Evolutionary conservation across 2,797 vertebrate genomes (phyloP).

Genomic region (Enteromius thamalakanensis): DNA sequence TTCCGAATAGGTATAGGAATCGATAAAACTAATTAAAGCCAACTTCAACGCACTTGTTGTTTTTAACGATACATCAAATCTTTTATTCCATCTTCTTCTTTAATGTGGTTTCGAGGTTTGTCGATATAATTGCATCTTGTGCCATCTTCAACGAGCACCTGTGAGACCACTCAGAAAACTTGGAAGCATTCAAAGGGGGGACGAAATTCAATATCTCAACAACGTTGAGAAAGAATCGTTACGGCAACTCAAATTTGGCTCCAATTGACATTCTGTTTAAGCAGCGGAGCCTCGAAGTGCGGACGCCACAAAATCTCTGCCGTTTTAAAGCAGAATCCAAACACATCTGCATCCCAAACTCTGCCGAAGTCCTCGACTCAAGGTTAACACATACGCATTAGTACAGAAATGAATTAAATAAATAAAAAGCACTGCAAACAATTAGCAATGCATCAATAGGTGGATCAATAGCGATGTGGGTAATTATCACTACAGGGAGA

Average conservation of each 20-base stretch:
- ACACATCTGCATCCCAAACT: slow-evolving; percentile 57
- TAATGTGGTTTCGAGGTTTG: slow-evolving; percentile 66
- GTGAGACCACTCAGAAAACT: slow-evolving; percentile 59
- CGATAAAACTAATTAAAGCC: slow-evolving; percentile 68
- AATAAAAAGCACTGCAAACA: slow-evolving; percentile 75
- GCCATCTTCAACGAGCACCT: slow-evolving; percentile 62
- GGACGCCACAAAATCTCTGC: slow-evolving; percentile 52
- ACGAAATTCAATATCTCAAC: slow-evolving; percentile 51
- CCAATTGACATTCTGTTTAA: slow-evolving; percentile 66
- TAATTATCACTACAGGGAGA: slow-evolving; percentile 85
- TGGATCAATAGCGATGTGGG: slow-evolving; percentile 80
- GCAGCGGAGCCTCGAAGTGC: slow-evolving; percentile 50
- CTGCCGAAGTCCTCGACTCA: slow-evolving; percentile 66
- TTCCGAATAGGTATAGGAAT: slow-evolving; percentile 54
- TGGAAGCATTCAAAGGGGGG: slow-evolving; percentile 67
- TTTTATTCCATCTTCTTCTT: slow-evolving; percentile 70
- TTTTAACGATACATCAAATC: slow-evolving; percentile 68
- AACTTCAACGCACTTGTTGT: slow-evolving; percentile 73
- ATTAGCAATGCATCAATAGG: slow-evolving; percentile 82
- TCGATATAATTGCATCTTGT: slow-evolving; percentile 66
- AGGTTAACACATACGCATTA: slow-evolving; percentile 74
- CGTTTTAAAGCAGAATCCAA: slow-evolving; percentile 68
- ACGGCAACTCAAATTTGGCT: slow-evolving; percentile 53
- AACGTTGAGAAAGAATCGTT: slow-evolving; percentile 52
- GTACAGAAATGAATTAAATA: slow-evolving; percentile 74